Evolutionary conservation across 2,888 invertebrate species (phyloP).

Genomic region (Leptodirus hochenwartii): DNA sequence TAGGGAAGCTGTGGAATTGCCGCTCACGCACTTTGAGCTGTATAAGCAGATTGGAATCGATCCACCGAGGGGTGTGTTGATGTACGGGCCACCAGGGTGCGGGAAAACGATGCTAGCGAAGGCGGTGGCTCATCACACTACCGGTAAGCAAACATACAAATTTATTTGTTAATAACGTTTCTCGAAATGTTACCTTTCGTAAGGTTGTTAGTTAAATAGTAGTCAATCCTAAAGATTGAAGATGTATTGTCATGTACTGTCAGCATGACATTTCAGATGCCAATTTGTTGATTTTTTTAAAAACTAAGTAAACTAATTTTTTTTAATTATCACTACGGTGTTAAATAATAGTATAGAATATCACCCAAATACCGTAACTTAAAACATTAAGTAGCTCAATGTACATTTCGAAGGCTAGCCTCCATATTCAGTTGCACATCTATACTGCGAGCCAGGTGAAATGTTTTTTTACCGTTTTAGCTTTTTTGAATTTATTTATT

Average conservation of each 20-base stretch:
- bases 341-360: no score
- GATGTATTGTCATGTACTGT: neutral
- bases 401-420: neutral
- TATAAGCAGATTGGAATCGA: conserved; percentile 99
- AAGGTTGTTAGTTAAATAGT: no score
- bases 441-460: no score
- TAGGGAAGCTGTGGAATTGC: conserved; percentile 88
- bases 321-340: no score
- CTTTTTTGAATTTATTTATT: no score
- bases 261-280: neutral
- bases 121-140: conserved; percentile 96
- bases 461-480: no score
- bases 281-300: conserved; percentile 1
- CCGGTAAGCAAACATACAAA: conserved; percentile 43
- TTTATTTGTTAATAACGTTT: conserved; percentile 4
- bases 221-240: no score
- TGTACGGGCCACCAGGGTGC: conserved; percentile 99
- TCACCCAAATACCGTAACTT: no score
- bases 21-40: conserved; percentile 93
- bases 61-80: conserved; percentile 92
- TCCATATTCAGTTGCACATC: no score
- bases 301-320: no score
- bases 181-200: no score
- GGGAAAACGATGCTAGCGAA: conserved; percentile 99
- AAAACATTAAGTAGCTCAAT: no score